phyloP scores from a whole-genome alignment of 1,140 invertebrate genomes.

The Chrysoperla carnea region DNA sequence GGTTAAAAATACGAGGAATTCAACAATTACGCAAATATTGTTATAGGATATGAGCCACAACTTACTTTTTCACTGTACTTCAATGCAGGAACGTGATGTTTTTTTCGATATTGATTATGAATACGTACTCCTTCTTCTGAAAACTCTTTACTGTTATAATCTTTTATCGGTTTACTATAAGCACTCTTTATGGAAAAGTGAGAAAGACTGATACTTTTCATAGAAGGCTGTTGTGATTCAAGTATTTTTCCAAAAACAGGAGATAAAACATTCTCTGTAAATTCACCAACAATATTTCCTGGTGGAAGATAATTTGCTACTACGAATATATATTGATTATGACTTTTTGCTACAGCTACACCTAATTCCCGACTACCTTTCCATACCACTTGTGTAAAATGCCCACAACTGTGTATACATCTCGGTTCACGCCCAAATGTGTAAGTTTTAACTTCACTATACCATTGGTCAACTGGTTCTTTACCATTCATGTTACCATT shows the following conservation, averaged over 20 bases:
- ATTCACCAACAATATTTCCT: conserved; percentile 68
- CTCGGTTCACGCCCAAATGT: conserved; percentile 44
- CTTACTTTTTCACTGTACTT: conserved; percentile 43
- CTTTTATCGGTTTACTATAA: too few species aligned
- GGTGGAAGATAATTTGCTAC: conserved; percentile 76
- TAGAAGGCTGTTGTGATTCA: too few species aligned
- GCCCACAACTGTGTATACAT: conserved; percentile 43
- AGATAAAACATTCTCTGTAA: conserved; percentile 49
- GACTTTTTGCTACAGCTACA: conserved; percentile 50
- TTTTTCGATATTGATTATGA: conserved; percentile 61
- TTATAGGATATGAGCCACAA: too few species aligned
- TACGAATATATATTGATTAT: conserved; percentile 55
- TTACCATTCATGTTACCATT: conserved; percentile 44
- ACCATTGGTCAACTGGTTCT: conserved; percentile 61
- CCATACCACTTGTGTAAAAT: conserved; percentile 53
- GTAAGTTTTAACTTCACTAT: conserved; percentile 34
- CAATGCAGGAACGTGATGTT: conserved; percentile 47
- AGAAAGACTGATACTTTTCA: neutral
- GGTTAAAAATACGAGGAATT: too few species aligned
- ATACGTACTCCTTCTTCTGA: conserved; percentile 43
- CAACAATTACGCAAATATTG: too few species aligned
- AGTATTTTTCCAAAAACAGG: conserved; percentile 25
- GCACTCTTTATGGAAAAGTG: neutral
- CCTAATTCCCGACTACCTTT: conserved; percentile 56
- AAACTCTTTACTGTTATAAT: conserved; percentile 19